Conservation (phyloP, 2,888 invertebrate genomes). For the Limenitis camilla region DNA sequence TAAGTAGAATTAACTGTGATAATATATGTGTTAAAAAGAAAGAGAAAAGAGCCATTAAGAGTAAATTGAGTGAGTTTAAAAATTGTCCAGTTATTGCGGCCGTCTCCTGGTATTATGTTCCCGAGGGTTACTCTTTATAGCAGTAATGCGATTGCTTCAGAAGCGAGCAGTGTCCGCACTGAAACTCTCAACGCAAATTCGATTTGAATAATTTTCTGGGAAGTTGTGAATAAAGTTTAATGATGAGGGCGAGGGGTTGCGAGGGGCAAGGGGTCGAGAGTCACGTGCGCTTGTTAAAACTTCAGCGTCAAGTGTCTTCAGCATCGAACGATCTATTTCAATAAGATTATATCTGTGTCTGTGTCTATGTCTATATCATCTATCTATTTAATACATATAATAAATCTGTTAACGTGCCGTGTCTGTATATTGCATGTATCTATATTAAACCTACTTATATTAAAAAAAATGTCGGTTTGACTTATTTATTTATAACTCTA, state of each 20-base stretch:
- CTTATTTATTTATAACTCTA: too few species aligned
- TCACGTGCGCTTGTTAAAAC: not conserved
- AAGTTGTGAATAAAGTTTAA: slow-evolving; percentile 2
- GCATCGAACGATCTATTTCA: too few species aligned
- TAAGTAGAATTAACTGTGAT: too few species aligned
- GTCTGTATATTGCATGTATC: too few species aligned
- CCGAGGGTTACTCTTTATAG: not conserved
- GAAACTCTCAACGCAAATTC: not conserved
- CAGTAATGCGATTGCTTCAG: not conserved
- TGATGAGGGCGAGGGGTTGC: not conserved
- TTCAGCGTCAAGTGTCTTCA: not conserved
- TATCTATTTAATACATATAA: too few species aligned
- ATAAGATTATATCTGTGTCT: too few species aligned
- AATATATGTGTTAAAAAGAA: too few species aligned
- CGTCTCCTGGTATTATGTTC: not conserved
- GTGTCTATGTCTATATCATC: too few species aligned
- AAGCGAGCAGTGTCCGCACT: not conserved
- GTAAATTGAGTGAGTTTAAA: not conserved
- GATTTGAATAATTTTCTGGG: not conserved
- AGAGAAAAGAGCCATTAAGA: too few species aligned
- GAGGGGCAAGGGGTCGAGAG: not conserved
- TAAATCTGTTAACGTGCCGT: too few species aligned
- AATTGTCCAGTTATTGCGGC: not conserved
- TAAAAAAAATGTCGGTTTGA: too few species aligned
- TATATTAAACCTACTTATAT: too few species aligned